A percentile compares a stretch with the other conserved stretches of the same genome.
These are phyloP conservation scores for Latrodectus elegans DNA, from an alignment of 2,888 invertebrate species.

Conservation along the genomic window DNA sequence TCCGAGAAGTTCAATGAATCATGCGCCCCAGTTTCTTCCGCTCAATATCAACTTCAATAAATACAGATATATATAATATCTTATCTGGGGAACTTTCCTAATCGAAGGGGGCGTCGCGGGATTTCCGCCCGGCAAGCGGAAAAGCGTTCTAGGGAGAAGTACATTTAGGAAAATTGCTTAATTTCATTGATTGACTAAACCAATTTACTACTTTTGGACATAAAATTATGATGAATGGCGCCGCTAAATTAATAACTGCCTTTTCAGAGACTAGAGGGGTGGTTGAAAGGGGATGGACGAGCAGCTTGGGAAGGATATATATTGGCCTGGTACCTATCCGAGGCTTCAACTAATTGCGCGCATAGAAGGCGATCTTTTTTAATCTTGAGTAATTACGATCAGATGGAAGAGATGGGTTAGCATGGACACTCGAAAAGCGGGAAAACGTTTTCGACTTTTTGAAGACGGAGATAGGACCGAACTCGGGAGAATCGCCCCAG, in stretches of 20 bases:
- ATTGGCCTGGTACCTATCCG: constrained; percentile 48
- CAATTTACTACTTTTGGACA: constrained; percentile 69
- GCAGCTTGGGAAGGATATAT: constrained; percentile 44
- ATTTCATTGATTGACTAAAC: constrained; percentile 70
- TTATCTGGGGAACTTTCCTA: no score
- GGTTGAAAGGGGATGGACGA: constrained; percentile 16
- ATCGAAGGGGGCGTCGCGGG: no score
- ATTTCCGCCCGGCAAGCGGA: neutral
- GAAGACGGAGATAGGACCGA: neutral
- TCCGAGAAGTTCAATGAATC: no score
- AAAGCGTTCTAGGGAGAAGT: constrained; percentile 26
- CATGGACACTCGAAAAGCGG: neutral
- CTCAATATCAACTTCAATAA: no score
- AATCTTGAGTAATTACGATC: constrained; percentile 68
- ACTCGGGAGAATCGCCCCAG: neutral
- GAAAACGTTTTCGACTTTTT: neutral
- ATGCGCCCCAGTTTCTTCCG: no score
- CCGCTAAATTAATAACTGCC: constrained; percentile 69
- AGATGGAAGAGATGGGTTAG: constrained; percentile 29
- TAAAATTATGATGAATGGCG: constrained; percentile 68
- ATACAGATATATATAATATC: no score
- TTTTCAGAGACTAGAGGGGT: constrained; percentile 20
- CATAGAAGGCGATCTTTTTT: constrained; percentile 63
- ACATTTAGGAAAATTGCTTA: constrained; percentile 69
- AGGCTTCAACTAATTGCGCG: constrained; percentile 51